Conservation (phyloP, 2,797 vertebrate species). For the Pelodytes ibericus region DNA sequence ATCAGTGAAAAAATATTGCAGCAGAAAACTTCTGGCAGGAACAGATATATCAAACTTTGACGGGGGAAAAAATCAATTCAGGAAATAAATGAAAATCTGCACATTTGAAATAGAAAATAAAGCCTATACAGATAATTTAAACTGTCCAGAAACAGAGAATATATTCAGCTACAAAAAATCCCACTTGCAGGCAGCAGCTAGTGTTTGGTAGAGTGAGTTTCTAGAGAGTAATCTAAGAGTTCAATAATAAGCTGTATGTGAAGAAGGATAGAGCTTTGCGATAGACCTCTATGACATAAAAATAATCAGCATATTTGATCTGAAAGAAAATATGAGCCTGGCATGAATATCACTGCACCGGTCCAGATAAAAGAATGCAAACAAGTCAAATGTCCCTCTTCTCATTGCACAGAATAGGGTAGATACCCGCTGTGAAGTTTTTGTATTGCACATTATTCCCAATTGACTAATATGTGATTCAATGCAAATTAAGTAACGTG, state of each 20-base stretch:
- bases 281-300: constrained; percentile 15
- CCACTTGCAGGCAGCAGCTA: constrained; percentile 30
- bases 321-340: constrained; percentile 28
- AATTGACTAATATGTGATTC: no score
- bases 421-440: no score
- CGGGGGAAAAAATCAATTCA: constrained; percentile 38
- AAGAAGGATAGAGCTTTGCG: constrained; percentile 3
- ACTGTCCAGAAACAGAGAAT: constrained; percentile 26
- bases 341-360: constrained; percentile 27
- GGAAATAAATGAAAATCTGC: constrained; percentile 50
- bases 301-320: constrained; percentile 43
- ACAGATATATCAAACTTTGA: constrained; percentile 39
- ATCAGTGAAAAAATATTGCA: constrained; percentile 32
- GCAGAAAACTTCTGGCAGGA: constrained; percentile 37
- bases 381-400: constrained; percentile 23
- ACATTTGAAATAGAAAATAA: constrained; percentile 25
- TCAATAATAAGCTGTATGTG: constrained; percentile 27
- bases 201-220: constrained; percentile 16
- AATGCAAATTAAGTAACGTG: no score
- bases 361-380: constrained; percentile 42
- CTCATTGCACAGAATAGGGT: background rate
- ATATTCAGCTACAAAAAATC: constrained; percentile 40
- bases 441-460: no score
- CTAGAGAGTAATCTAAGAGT: constrained; percentile 30
- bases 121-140: constrained; percentile 46